Base-by-base conservation (phyloP, 2,888 invertebrate species). In the Trachelus troglodyta region DNA sequence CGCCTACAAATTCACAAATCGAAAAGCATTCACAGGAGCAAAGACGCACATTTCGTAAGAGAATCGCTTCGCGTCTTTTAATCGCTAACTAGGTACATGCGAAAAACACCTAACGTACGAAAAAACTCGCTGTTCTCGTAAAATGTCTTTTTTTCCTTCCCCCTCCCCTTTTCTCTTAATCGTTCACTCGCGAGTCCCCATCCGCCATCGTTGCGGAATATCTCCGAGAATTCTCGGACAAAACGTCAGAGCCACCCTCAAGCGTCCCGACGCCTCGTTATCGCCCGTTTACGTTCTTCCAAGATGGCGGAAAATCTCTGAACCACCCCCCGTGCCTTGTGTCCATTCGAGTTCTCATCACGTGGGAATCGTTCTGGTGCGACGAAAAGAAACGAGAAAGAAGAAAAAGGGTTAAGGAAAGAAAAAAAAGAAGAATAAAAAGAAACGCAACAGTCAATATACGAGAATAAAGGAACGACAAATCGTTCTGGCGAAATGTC, bases 81-180 rank as follows among this genome's bases (percentile, higher is more conserved):
- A 84, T 85, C 81, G 82, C 84, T 85, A 85, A 82, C 84, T 85
- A 87, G 84, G 82, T 84, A 84, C 85, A 85, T 85, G 86, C 84
- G 83, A 85, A 85, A 83, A 86, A 88, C 87, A 86, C 83, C 82
- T 86, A 87, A 88, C 83, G 83, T 85, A 85, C 85, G 84, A 85
- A 84, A 86, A 86, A 86, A 85, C 76, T 56, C 9, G 79, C 76
- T 79, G 78, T 73, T 80, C 74, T 75, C 56, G 56, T 56, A 23
- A 56, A 56, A 56, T 56, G 6, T 56, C 9, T 9, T 34, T 30
- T 71, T 34, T 74, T 75, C 77, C 75, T 73, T 76, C 35, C 12
- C 9, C 30, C 0, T 34, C 35, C 34, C 33, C 69, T 11, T 69
- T 69, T 1, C 75, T 31, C 33, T 31, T 4, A 56, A 74, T 34